These are phyloP conservation scores for Phrynocephalus versicolor DNA, from an alignment of 2,113 vertebrate genomes.

Conservation along the genomic window DNA sequence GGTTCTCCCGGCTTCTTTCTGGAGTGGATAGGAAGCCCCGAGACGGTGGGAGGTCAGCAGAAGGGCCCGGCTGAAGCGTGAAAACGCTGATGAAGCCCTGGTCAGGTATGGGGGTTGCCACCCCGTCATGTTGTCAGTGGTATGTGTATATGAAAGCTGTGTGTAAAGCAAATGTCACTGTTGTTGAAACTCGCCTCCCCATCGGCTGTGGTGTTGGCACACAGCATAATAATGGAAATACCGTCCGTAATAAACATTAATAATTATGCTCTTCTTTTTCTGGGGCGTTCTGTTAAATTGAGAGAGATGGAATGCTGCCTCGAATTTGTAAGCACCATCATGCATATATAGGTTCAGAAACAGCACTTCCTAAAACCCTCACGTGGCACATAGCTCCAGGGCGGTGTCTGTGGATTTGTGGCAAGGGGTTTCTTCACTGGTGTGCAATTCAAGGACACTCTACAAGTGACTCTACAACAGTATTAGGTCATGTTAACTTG, in stretches of 20 bases:
- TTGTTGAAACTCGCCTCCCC: accelerated
- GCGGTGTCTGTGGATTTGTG: too few relatives aligned
- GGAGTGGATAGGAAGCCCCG: not conserved
- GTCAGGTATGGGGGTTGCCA: not conserved
- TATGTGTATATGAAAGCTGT: not conserved
- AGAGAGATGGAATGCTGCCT: too few relatives aligned
- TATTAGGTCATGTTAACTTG: too few relatives aligned
- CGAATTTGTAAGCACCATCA: too few relatives aligned
- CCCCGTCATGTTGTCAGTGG: constrained; percentile 15
- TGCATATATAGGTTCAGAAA: too few relatives aligned
- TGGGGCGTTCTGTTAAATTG: too few relatives aligned
- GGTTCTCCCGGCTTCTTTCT: not conserved
- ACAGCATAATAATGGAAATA: constrained; percentile 34
- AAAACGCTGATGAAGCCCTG: constrained; percentile 50
- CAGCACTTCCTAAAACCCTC: too few relatives aligned
- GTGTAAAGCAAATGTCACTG: not conserved
- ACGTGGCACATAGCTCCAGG: too few relatives aligned
- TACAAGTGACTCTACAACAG: too few relatives aligned
- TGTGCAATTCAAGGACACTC: too few relatives aligned
- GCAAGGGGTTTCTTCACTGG: too few relatives aligned
- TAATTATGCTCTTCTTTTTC: not conserved
- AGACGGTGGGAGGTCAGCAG: not conserved
- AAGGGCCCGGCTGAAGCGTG: constrained; percentile 41
- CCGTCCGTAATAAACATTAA: constrained; percentile 76
- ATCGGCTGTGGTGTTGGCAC: constrained; percentile 1